A percentile compares a stretch with the other conserved stretches of the same genome.
Conservation (phyloP, 2,888 invertebrate genomes). For the Caenorhabditis sp. region DNA sequence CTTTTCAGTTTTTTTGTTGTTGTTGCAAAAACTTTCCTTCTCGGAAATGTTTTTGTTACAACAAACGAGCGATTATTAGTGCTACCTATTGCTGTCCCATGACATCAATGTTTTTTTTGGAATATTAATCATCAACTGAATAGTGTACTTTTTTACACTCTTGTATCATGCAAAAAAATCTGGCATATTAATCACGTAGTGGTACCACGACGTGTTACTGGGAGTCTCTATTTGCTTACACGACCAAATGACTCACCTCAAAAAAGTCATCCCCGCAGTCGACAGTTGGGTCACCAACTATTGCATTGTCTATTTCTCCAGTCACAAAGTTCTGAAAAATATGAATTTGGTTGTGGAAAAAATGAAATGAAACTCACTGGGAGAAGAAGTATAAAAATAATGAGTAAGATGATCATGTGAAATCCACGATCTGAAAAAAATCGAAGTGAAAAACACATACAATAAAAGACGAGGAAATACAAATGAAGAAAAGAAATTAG, state of each 20-base stretch:
- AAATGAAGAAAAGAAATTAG: not conserved
- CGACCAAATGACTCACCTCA: slow-evolving; percentile 25
- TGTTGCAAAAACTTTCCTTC: too few relatives aligned
- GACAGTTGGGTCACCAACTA: slow-evolving; percentile 67
- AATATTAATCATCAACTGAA: too few relatives aligned
- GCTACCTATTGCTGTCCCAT: too few relatives aligned
- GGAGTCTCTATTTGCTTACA: not conserved
- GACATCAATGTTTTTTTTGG: too few relatives aligned
- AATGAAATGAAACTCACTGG: not conserved
- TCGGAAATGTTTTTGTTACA: too few relatives aligned
- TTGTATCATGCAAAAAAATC: too few relatives aligned
- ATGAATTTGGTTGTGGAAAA: not conserved
- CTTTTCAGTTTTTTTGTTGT: too few relatives aligned
- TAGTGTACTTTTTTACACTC: too few relatives aligned
- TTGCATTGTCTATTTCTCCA: slow-evolving; percentile 43
- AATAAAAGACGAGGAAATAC: not conserved
- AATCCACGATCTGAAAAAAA: not conserved
- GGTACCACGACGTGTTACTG: too few relatives aligned
- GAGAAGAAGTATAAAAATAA: not conserved
- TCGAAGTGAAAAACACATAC: not conserved
- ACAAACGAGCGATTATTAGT: too few relatives aligned
- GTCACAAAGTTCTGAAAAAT: not conserved
- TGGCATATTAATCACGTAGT: too few relatives aligned
- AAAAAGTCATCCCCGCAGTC: slow-evolving; percentile 64
- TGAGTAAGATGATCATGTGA: not conserved